Conservation (phyloP, 2,113 vertebrate genomes). For the Scomber colias region DNA sequence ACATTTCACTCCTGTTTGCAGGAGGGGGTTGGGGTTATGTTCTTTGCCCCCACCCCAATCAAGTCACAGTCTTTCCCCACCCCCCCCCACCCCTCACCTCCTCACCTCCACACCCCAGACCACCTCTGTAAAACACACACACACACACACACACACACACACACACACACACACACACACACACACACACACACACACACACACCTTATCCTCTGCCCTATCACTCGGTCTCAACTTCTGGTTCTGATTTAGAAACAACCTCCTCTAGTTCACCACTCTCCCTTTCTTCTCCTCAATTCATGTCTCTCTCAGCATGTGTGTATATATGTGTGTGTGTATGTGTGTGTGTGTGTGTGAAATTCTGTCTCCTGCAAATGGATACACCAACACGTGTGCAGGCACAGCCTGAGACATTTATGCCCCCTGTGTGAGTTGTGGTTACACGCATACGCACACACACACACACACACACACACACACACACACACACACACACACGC, state of each 20-base stretch:
- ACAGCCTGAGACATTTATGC: slow-evolving; percentile 73
- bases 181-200: slow-evolving; percentile 29
- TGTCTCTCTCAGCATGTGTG: slow-evolving; percentile 15
- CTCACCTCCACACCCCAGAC: slow-evolving; percentile 50
- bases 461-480: not conserved
- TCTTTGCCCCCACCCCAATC: slow-evolving; percentile 27
- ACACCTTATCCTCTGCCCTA: slow-evolving; percentile 52
- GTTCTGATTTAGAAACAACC: slow-evolving; percentile 74
- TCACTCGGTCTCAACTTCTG: slow-evolving; percentile 75
- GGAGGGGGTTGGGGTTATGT: slow-evolving; percentile 13
- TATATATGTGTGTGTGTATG: slow-evolving; percentile 5
- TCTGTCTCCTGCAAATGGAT: slow-evolving; percentile 50
- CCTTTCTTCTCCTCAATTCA: slow-evolving; percentile 34
- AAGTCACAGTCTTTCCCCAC: slow-evolving; percentile 20
- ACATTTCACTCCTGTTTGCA: slow-evolving; percentile 65
- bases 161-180: slow-evolving; percentile 7
- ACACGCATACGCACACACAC: slow-evolving; percentile 20
- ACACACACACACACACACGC: slow-evolving; percentile 35
- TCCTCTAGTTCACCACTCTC: slow-evolving; percentile 43
- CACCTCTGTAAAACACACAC: slow-evolving; percentile 19
- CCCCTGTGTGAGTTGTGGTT: slow-evolving; percentile 64
- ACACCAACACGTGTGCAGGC: slow-evolving; percentile 57
- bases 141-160: slow-evolving; percentile 28
- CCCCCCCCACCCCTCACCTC: slow-evolving; percentile 22
- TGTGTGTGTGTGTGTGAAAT: slow-evolving; percentile 9